Base-by-base conservation (phyloP, 2,113 vertebrate species). In the Calidris pugnax region DNA sequence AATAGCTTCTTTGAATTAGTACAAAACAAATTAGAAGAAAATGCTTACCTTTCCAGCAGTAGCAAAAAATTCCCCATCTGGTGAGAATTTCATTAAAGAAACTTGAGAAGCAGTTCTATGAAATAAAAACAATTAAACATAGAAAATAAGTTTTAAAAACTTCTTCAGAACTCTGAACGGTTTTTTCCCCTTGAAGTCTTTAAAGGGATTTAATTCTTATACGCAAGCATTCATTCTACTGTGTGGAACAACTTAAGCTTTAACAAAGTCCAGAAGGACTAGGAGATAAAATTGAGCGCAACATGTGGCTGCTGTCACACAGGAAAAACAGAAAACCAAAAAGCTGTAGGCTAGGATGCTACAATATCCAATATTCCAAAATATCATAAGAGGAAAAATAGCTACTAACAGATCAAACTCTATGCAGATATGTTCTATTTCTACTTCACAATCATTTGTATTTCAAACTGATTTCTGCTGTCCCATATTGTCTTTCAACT, bases 21-120 rank as follows among this genome's bases (percentile, higher is more conserved):
- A 71, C 4, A 81, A 71, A 45, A 24, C 6, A 56, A 53, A 14
- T 11, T 10, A 43, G 12, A 37, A 93, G 47, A 76, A 63, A 55
- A 37, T 35, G 17, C 86, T 98, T 96, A 99, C 99, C 98, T 99
- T 99, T 66, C 99, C 99, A 88, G 99, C 99, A 74, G 99, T 99
- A 51, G 99, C 99, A 98, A 99, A 99, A 97, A 99, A 99, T 90
- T 99, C 99, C 82, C 99, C 99, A 56, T 99, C 99, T 64, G 99
- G 99, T 80, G 99, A 99, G 97, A 99, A 99, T 96, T 99, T 99
- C 98, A 99, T 99, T 94, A 99, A 98, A 94, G 98, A 98, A 88
- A 99, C 98, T 41, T 99, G 98, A 77, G 99, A 99, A 66, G 99
- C 98, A 48, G 99, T 99, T 97, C 99, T 99, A 84, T 8, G 72